Conservation (phyloP, 2,888 invertebrate genomes). For the Allacma fusca region DNA sequence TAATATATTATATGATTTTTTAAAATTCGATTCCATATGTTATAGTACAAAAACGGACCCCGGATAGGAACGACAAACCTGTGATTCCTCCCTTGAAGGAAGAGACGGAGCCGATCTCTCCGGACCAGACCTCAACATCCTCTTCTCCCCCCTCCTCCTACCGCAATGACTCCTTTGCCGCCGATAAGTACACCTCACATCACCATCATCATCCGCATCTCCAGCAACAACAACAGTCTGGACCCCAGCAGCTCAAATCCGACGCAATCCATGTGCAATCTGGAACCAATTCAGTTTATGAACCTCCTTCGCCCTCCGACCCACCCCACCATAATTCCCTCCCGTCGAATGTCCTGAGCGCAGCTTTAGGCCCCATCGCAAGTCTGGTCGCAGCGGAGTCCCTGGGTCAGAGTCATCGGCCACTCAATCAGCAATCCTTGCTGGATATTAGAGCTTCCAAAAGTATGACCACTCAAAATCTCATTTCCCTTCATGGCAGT, state of each 20-base stretch:
- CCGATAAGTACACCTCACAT: neutral
- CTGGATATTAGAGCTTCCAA: constrained; percentile 49
- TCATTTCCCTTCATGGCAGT: constrained; percentile 21
- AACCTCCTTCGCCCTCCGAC: constrained; percentile 22
- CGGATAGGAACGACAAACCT: constrained; percentile 57
- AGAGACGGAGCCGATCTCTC: constrained; percentile 51
- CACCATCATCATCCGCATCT: constrained; percentile 27
- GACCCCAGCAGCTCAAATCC: neutral
- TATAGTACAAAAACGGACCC: constrained; percentile 61
- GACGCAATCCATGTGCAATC: neutral
- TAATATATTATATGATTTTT: constrained; percentile 4
- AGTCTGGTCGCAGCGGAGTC: constrained; percentile 14
- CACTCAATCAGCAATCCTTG: constrained; percentile 20
- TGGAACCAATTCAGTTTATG: neutral
- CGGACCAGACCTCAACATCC: constrained; percentile 23
- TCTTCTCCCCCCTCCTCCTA: constrained; percentile 26
- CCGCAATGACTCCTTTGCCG: constrained; percentile 17
- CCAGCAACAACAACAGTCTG: constrained; percentile 20
- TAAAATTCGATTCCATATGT: constrained; percentile 11
- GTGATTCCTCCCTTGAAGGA: constrained; percentile 59
- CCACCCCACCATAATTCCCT: constrained; percentile 19
- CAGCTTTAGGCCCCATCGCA: neutral
- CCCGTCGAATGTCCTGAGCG: neutral
- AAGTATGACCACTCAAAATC: constrained; percentile 39
- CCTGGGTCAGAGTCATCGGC: neutral